phyloP scores from a whole-genome alignment of 2,797 vertebrate species.

The Sphenodon punctatus region DNA sequence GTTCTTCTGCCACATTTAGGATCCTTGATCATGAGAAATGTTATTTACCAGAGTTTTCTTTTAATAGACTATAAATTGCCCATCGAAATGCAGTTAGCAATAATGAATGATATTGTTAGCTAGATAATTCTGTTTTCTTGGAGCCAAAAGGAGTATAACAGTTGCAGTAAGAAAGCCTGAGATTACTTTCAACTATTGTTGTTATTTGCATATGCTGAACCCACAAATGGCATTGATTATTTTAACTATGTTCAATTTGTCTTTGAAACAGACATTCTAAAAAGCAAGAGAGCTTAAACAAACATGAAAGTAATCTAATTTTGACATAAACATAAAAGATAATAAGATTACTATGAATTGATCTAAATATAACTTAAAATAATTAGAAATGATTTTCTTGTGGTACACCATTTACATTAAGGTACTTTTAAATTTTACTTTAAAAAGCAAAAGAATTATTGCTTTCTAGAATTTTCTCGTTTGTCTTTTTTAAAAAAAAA shows the following conservation, averaged over 20 bases:
- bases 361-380: slow-evolving; percentile 92
- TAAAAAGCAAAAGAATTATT: slow-evolving; percentile 68
- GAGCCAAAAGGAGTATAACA: background rate
- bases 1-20: background rate
- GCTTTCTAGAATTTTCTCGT: slow-evolving; percentile 69
- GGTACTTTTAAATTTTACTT: slow-evolving; percentile 69
- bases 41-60: slow-evolving; percentile 10
- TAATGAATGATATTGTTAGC: slow-evolving; percentile 55
- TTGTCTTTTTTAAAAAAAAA: no score
- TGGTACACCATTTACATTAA: slow-evolving; percentile 69
- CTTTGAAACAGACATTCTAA: slow-evolving; percentile 86
- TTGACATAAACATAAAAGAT: slow-evolving; percentile 85
- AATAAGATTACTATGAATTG: slow-evolving; percentile 94
- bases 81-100: slow-evolving; percentile 38
- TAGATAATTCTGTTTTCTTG: slow-evolving; percentile 41
- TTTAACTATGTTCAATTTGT: slow-evolving; percentile 84
- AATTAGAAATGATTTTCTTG: slow-evolving; percentile 94
- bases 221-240: slow-evolving; percentile 78
- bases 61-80: slow-evolving; percentile 21
- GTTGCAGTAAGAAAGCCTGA: slow-evolving; percentile 21
- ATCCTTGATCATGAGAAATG: background rate
- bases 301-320: slow-evolving; percentile 91
- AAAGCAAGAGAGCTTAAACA: slow-evolving; percentile 85
- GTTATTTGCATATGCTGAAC: slow-evolving; percentile 73
- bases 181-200: slow-evolving; percentile 30